A percentile compares a stretch with the other conserved stretches of the same genome.
These are phyloP conservation scores for Gymnosoma rotundatum DNA, from an alignment of 2,888 invertebrate genomes.

Conservation along the genomic window DNA sequence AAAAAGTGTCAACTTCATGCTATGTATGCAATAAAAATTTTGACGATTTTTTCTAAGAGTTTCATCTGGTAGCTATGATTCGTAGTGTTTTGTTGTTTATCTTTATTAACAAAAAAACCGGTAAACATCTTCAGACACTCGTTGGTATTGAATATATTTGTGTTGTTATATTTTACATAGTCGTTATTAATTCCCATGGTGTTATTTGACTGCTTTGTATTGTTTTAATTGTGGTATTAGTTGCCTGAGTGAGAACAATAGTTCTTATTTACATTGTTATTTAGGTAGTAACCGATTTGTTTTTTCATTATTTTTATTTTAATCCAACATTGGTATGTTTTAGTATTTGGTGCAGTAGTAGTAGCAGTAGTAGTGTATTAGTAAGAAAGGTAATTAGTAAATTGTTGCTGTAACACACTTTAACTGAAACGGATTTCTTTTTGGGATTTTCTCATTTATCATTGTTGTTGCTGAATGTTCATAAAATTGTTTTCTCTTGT, in stretches of 20 bases:
- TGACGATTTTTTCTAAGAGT: neutral
- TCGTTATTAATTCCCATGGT: slow-evolving; percentile 2
- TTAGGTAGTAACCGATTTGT: too few species aligned
- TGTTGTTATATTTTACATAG: slow-evolving; percentile 11
- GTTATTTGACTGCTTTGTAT: neutral
- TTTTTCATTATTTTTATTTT: too few species aligned
- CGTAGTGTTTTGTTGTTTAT: neutral
- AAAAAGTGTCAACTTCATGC: too few species aligned
- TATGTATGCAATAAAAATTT: too few species aligned
- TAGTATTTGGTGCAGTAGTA: too few species aligned
- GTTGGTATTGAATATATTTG: neutral
- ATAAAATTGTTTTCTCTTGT: neutral
- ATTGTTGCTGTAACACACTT: too few species aligned
- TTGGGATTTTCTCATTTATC: neutral
- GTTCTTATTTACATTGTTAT: too few species aligned
- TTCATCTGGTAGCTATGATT: neutral
- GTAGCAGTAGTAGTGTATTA: too few species aligned
- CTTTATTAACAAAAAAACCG: neutral
- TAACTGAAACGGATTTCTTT: neutral
- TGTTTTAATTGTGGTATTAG: neutral
- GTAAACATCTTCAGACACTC: neutral
- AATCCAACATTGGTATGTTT: too few species aligned
- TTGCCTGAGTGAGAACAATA: neutral
- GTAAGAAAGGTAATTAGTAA: too few species aligned
- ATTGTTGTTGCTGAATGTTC: neutral